Base-by-base conservation (phyloP, 2,113 vertebrate species). In the Rhabdornis inornatus region DNA sequence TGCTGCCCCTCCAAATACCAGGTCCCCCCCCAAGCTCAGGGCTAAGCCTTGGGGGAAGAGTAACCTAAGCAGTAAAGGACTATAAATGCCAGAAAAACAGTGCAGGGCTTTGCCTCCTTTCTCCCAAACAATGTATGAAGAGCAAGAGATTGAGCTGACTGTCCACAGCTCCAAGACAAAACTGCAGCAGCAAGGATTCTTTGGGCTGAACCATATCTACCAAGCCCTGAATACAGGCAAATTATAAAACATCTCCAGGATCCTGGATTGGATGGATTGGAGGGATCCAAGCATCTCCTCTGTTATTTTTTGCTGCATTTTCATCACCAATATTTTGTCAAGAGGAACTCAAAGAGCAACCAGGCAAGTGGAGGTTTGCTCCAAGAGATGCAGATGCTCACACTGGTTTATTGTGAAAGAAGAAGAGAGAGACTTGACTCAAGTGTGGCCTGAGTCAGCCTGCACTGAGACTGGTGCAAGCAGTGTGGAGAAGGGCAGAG, bases 101-200 rank as follows among this genome's bases (percentile, higher is more conserved):
- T 0, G 0, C 15, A 85, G 37, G 27, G 55, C n/a, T 64, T 82
- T 68, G 27, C 6, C 6, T 72, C 7, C 25, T 10, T 66, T 47
- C 64, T 64, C 74, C 39, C 37, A 60, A 68, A 64, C n/a, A 40
- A n/a, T 7, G 6, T 35, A 22, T 27, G 72, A 82, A 53, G 65
- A 61, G 23, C 37, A 68, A 65, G 89, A 89, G 8, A 13, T 5
- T 53, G 78, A 39, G 16, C 21, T 66, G 59, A 16, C 4, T 33
- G 42, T 37, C 3, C 1, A 5, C 15, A 69, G 18, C 53, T 80
- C 74, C 57, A 50, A 22, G 20, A 79, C 30, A 66, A 77, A 44
- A 44, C 23, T 42, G 23, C 22, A 88, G 28, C 75, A 40, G 27
- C 45, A 47, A 47, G 23, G 20, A 23, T 83, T 64, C 70, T 69